These are phyloP conservation scores for Drosophila bifasciata DNA, from an alignment of 1,140 invertebrate genomes.

Conservation along the genomic window DNA sequence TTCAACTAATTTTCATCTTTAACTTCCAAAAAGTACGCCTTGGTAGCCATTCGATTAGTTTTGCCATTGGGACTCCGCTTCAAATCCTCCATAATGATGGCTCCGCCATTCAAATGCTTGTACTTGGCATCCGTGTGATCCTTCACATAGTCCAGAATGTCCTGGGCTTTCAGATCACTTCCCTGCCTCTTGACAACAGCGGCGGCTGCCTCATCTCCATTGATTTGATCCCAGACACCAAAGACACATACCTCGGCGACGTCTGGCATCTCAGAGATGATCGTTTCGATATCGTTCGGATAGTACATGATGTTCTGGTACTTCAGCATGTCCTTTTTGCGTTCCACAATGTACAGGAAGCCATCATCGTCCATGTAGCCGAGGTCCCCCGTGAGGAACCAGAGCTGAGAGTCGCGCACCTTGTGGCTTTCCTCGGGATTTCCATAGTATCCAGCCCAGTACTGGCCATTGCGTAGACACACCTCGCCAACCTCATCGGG, in stretches of 20 bases:
- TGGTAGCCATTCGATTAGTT: conserved; percentile 59
- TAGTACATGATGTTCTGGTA: conserved; percentile 77
- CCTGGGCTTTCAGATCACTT: conserved; percentile 47
- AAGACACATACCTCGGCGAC: conserved; percentile 72
- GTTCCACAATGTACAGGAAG: conserved; percentile 85
- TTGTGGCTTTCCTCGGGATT: conserved; percentile 48
- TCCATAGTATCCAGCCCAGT: conserved; percentile 71
- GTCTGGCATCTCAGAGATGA: conserved; percentile 58
- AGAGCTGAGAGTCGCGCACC: conserved; percentile 83
- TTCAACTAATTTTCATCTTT: not conserved
- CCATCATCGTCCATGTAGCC: conserved; percentile 86
- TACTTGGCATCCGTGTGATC: conserved; percentile 45
- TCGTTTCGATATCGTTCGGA: conserved; percentile 63
- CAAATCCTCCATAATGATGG: conserved; percentile 84
- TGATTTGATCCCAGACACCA: conserved; percentile 59
- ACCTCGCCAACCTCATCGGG: conserved; percentile 67
- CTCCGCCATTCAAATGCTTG: conserved; percentile 82
- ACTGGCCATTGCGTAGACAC: conserved; percentile 43
- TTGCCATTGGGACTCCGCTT: conserved; percentile 59
- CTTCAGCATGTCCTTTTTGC: conserved; percentile 87
- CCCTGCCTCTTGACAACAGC: conserved; percentile 57
- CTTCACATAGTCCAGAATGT: conserved; percentile 59
- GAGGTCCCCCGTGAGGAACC: conserved; percentile 88
- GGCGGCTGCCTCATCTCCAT: conserved; percentile 63
- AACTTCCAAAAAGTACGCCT: conserved; percentile 53